Percentiles rank a stretch among this genome's conserved stretches.
phyloP scores from a whole-genome alignment of 2,888 invertebrate genomes.

The Catocala fraxini region DNA sequence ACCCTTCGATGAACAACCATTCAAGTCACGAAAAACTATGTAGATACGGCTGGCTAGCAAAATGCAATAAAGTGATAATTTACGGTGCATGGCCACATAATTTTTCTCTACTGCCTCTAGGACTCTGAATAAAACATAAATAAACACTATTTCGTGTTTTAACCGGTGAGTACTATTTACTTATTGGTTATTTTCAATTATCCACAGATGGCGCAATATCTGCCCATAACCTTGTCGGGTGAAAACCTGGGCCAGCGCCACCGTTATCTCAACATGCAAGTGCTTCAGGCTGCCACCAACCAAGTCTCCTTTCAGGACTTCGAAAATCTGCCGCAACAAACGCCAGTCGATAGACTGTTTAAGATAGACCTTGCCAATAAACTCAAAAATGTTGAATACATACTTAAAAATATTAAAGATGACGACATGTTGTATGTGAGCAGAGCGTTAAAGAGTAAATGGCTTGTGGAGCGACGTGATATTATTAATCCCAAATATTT shows the following conservation, averaged over 20 bases:
- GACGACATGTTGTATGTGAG: conserved; percentile 53
- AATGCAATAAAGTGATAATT: too few species aligned
- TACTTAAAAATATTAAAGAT: conserved; percentile 65
- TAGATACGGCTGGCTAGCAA: too few species aligned
- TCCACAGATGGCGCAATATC: conserved; percentile 48
- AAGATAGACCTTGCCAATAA: conserved; percentile 71
- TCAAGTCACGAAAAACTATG: too few species aligned
- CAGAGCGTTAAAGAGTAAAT: conserved; percentile 61
- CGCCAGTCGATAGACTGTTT: conserved; percentile 65
- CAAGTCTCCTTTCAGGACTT: conserved; percentile 29
- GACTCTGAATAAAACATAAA: too few species aligned
- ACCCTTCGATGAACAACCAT: too few species aligned
- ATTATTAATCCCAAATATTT: conserved; percentile 60
- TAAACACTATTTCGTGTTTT: too few species aligned
- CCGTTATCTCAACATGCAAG: conserved; percentile 56
- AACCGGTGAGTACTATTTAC: background rate
- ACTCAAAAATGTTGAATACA: conserved; percentile 60
- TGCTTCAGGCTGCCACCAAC: conserved; percentile 41
- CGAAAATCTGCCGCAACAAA: conserved; percentile 50
- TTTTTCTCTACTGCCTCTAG: too few species aligned
- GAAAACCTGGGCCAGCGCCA: conserved; percentile 63
- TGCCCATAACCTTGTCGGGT: conserved; percentile 59
- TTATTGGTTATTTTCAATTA: too few species aligned
- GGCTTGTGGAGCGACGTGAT: conserved; percentile 61
- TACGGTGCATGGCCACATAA: too few species aligned